Conservation (phyloP, 2,113 vertebrate genomes). For the Sinosuthora webbiana region DNA sequence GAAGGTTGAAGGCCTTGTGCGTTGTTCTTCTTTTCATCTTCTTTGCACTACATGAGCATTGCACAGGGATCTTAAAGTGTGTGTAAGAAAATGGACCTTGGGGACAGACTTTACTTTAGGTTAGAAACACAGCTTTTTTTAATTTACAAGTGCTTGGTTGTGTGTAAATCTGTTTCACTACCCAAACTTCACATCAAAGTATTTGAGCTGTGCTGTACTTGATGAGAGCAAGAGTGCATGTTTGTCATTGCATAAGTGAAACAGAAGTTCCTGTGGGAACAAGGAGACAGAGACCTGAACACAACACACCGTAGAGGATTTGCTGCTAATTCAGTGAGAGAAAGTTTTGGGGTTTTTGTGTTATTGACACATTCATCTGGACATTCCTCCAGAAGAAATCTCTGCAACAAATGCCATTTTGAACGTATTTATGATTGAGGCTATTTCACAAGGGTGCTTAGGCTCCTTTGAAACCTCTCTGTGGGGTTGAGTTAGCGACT, state of each 20-base stretch:
- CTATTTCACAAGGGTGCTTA: neutral
- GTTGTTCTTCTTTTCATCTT: neutral
- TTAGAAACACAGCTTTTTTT: neutral
- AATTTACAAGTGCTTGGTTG: neutral
- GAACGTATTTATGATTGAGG: neutral
- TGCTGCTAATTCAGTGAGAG: neutral
- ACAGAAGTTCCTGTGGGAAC: neutral
- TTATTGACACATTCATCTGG: neutral
- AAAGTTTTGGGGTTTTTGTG: neutral
- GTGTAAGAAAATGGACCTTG: neutral
- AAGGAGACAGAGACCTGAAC: neutral
- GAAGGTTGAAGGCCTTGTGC: neutral
- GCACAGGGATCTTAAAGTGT: neutral
- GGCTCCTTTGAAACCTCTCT: neutral
- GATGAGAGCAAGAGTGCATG: neutral
- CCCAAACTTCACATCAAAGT: constrained; percentile 18
- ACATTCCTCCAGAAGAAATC: neutral
- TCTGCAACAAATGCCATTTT: neutral
- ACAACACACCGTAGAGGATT: neutral
- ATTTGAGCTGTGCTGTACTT: neutral
- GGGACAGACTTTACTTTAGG: neutral
- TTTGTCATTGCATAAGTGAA: neutral
- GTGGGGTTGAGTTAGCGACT: neutral
- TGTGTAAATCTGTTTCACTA: constrained; percentile 1
- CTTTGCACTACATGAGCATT: neutral